These are phyloP conservation scores for Scomberomorus guttatus DNA, from an alignment of 2,797 vertebrate genomes.

Conservation along the genomic window DNA sequence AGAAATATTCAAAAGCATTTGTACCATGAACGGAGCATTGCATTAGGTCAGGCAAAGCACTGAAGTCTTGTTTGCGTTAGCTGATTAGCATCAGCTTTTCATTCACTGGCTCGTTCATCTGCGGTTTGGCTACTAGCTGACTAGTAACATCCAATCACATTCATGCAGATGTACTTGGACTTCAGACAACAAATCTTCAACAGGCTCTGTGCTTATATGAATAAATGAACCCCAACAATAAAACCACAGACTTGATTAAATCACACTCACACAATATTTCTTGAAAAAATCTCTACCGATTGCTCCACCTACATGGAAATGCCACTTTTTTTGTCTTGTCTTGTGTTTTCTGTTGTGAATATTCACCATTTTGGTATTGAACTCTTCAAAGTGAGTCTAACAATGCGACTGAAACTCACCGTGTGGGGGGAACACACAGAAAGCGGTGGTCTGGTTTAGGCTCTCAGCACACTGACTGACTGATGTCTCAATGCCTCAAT, in stretches of 20 bases:
- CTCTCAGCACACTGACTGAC: slow-evolving; percentile 31
- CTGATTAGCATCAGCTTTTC: too few relatives aligned
- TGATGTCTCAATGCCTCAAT: slow-evolving; percentile 42
- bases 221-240: slow-evolving; percentile 18
- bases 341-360: slow-evolving; percentile 1
- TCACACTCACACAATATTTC: background rate
- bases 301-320: background rate
- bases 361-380: slow-evolving; percentile 2
- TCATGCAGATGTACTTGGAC: background rate
- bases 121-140: too few relatives aligned
- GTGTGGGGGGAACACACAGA: slow-evolving; percentile 25
- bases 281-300: background rate
- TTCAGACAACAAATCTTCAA: slow-evolving; percentile 7
- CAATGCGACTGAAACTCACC: background rate
- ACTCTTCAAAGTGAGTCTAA: background rate
- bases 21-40: too few relatives aligned
- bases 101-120: too few relatives aligned
- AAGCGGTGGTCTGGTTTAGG: slow-evolving; percentile 23
- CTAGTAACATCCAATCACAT: too few relatives aligned
- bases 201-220: background rate
- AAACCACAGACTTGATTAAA: slow-evolving; percentile 3
- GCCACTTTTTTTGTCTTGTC: background rate
- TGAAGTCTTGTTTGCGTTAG: too few relatives aligned
- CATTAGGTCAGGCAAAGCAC: too few relatives aligned
- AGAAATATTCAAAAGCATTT: too few relatives aligned